Conservation (phyloP, 1,140 invertebrate genomes). For the Trichonephila clavata region DNA sequence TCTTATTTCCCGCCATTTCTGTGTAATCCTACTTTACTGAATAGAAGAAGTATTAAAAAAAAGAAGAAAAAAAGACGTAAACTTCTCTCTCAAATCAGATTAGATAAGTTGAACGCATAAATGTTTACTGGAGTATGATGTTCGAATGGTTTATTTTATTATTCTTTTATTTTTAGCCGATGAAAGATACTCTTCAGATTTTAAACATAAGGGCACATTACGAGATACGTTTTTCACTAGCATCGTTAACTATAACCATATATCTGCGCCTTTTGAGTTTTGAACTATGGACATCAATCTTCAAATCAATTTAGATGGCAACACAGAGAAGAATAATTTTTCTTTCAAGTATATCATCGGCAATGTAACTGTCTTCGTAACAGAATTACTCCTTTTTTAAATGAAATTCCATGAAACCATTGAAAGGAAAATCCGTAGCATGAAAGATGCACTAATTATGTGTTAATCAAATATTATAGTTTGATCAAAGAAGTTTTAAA, state of each 20-base stretch:
- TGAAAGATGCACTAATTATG: no score
- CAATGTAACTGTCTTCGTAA: no score
- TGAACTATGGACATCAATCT: conserved; percentile 13
- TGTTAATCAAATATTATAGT: no score
- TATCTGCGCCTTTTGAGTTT: conserved; percentile 6
- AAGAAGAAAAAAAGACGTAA: not conserved
- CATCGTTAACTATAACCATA: not conserved
- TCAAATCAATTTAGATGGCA: not conserved
- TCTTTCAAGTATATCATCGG: no score
- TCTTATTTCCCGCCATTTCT: not conserved
- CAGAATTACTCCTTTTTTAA: no score
- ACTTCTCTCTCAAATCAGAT: conserved; percentile 15
- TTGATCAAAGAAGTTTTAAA: no score
- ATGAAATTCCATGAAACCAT: no score
- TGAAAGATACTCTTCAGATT: conserved; percentile 31
- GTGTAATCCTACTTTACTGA: not conserved
- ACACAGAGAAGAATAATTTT: not conserved
- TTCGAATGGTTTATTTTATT: conserved; percentile 1
- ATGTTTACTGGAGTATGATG: conserved; percentile 23
- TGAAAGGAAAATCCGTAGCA: no score
- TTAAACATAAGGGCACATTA: conserved; percentile 5
- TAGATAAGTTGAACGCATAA: conserved; percentile 18
- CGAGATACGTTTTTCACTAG: conserved; percentile 6
- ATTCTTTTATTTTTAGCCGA: not conserved
- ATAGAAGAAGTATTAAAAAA: not conserved